Evolutionary conservation across 2,888 invertebrate genomes (phyloP).

Genomic region (Encarsia formosa): DNA sequence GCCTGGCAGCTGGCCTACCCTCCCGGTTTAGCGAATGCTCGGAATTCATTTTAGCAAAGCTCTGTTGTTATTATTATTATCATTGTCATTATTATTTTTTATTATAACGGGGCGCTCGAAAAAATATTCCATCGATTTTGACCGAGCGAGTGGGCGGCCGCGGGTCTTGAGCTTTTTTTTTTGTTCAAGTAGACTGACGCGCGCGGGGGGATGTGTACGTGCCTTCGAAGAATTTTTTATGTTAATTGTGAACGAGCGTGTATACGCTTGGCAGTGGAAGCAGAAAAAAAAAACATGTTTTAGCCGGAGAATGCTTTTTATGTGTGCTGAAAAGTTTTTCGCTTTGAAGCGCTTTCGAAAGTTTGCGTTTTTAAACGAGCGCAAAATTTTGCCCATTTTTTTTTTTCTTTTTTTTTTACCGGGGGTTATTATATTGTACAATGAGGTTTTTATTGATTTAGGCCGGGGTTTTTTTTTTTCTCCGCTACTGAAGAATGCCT

Average conservation of each 20-base stretch:
- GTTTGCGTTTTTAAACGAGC: no score
- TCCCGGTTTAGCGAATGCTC: neutral
- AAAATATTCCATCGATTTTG: slow-evolving; percentile 24
- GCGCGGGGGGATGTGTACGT: neutral
- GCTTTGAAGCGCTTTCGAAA: no score
- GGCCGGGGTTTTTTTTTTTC: no score
- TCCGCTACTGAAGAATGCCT: no score
- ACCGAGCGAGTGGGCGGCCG: neutral
- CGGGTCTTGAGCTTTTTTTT: neutral
- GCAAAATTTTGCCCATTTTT: no score
- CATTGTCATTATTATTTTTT: slow-evolving; percentile 4
- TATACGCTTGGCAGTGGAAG: no score
- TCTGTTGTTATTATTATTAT: slow-evolving; percentile 13
- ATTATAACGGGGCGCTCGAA: slow-evolving; percentile 1
- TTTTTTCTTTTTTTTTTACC: no score
- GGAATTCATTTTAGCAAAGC: slow-evolving; percentile 21
- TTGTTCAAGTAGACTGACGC: neutral
- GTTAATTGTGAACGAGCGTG: neutral
- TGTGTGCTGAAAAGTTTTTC: no score
- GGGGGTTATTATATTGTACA: no score
- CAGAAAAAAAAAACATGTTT: no score
- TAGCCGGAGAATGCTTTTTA: no score
- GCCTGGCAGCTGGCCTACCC: neutral
- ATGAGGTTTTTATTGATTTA: no score
- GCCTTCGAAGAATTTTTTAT: slow-evolving; percentile 8